Evolutionary conservation across 2,888 invertebrate species (phyloP), one percentile per base, ranked within the genome.

Genomic region (Apodemia duryi): DNA sequence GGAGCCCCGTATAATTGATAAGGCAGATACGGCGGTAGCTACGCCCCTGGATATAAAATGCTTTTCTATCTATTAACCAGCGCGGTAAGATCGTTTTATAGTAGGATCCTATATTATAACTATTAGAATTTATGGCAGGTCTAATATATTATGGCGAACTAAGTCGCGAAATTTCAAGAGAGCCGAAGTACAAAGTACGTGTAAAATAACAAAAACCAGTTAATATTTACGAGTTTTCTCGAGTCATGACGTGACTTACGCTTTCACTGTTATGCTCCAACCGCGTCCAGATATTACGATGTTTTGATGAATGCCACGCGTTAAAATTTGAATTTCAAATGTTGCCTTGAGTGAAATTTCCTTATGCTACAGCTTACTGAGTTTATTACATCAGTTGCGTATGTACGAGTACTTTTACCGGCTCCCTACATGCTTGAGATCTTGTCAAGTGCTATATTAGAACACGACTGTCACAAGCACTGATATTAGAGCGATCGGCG

Each of bases 201-300:
- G 61, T 51, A 49, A 9, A 49, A 21, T 49, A 61, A 52, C 38
- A 61, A 65, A 61, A 70, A 70, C 71, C 68, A 74, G 71, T 75
- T 74, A 76, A 75, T 74, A 74, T 75, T 77, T 72, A 78, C 73
- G 74, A 75, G 77, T 78, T 80, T 79, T 80, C 80, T 77, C 76
- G 72, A 68, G 67, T 73, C 73, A 72, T 76, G 76, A 74, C 77
- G 75, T 69, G 63, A 60, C 57, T 60, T 68, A 69, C 71, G 76
- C 82, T 82, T 82, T 82, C 82, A 76, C 80, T 77, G 64, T 66
- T 65, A 66, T 63, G 62, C 64, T 61, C 54, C 61, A 35, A 60
- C 57, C 54, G 35, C 64, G 63, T 66, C 61, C 63, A 49, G 66
- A 66, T 66, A 49, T 66, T 57, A 66, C 32, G 63, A 52, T 60